Evolutionary conservation across 2,113 vertebrate genomes (phyloP).

Genomic region (Oreotrochilus melanogaster): DNA sequence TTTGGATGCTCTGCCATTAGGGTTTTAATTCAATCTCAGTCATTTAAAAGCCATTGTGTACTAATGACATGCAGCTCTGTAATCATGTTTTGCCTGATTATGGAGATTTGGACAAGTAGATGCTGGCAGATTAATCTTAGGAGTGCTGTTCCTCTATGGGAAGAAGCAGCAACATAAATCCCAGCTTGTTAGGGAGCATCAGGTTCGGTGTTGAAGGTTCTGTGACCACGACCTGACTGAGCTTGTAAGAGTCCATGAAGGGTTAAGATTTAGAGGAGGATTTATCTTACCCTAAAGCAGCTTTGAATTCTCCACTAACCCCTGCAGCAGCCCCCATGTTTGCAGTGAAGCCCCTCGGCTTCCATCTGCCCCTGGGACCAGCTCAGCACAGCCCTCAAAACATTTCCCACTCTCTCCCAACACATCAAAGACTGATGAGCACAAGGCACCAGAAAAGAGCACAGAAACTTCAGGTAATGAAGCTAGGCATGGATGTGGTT

Average conservation of each 20-base stretch:
- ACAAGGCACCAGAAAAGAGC: not conserved
- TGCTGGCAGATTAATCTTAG: conserved; percentile 31
- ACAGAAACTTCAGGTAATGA: not conserved
- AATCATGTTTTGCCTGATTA: conserved; percentile 61
- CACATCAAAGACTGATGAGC: not conserved
- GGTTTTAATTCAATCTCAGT: conserved; percentile 63
- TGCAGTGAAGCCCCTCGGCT: not conserved
- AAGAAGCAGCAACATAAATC: not conserved
- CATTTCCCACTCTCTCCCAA: not conserved
- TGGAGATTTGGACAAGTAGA: not conserved
- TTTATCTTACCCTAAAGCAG: conserved; percentile 20
- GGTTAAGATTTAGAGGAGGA: conserved; percentile 17
- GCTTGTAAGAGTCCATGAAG: not conserved
- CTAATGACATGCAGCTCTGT: conserved; percentile 40
- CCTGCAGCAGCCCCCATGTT: not conserved
- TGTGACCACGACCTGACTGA: not conserved
- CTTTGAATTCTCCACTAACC: not conserved
- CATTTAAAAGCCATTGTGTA: conserved; percentile 49
- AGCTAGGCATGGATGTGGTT: not conserved
- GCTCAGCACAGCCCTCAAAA: not conserved
- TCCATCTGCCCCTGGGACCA: not conserved
- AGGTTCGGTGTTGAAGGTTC: not conserved
- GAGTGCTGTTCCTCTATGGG: not conserved
- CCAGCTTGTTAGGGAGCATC: not conserved
- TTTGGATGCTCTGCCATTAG: conserved; percentile 35